These are phyloP conservation scores for Ciconia boyciana DNA, from an alignment of 2,113 vertebrate species.

Conservation along the genomic window DNA sequence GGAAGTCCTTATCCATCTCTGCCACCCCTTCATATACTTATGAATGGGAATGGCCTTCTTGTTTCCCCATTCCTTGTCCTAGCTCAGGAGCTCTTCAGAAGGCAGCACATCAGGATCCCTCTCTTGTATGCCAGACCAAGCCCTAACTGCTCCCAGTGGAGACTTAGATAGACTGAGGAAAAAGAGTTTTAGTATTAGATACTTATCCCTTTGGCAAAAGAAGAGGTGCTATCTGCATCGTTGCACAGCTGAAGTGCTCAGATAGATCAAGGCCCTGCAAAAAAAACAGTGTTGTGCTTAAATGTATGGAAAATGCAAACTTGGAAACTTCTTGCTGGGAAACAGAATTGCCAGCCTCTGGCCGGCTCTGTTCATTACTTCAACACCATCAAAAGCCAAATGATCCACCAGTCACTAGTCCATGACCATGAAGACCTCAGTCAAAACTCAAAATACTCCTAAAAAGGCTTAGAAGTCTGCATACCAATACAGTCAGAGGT, in stretches of 20 bases:
- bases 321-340: background rate
- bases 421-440: background rate
- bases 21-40: background rate
- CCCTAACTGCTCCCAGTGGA: background rate
- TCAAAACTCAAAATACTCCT: background rate
- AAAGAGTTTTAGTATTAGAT: background rate
- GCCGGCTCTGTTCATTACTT: background rate
- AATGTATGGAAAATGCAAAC: background rate
- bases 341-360: background rate
- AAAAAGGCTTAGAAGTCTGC: background rate
- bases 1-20: background rate
- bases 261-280: background rate
- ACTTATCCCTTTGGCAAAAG: fast-evolving
- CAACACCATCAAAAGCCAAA: background rate
- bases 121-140: background rate
- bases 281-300: background rate
- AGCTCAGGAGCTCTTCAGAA: background rate
- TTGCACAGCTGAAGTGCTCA: background rate
- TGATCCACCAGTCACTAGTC: background rate
- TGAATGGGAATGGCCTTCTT: background rate
- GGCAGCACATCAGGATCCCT: background rate
- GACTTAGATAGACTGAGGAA: background rate
- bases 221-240: background rate
- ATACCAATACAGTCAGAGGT: background rate
- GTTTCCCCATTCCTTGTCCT: background rate